phyloP scores from a whole-genome alignment of 2,797 vertebrate species.

The Saxicola maurus region DNA sequence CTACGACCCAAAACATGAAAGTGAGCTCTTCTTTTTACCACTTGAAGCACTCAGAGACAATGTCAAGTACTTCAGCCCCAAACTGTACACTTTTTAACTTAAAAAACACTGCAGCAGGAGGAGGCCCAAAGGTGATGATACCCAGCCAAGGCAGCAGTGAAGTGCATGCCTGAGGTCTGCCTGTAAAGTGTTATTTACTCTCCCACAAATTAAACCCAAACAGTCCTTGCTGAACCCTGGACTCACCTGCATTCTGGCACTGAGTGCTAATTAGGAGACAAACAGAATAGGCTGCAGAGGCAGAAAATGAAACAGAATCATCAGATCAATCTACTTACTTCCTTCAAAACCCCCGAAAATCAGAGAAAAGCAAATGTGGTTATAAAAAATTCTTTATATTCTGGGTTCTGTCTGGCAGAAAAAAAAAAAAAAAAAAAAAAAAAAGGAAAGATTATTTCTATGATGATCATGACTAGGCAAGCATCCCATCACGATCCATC shows the following conservation, averaged over 20 bases:
- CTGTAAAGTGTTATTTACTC: neutral
- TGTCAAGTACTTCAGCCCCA: neutral
- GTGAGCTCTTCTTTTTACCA: neutral
- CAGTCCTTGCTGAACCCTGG: neutral
- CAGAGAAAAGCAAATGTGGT: neutral
- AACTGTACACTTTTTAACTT: neutral
- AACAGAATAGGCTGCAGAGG: neutral
- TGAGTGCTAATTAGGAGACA: neutral
- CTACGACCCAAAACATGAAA: slow-evolving; percentile 27
- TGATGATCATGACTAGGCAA: neutral
- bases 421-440: neutral
- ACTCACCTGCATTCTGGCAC: neutral
- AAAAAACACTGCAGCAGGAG: neutral
- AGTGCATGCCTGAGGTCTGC: neutral
- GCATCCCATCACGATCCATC: neutral
- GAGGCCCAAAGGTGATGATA: neutral
- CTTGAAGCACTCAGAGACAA: neutral
- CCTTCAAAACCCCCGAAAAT: neutral
- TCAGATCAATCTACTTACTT: neutral
- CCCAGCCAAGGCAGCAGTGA: neutral
- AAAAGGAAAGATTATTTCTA: neutral
- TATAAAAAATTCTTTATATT: neutral
- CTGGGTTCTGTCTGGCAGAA: neutral
- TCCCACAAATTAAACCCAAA: neutral
- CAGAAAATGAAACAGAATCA: slow-evolving; percentile 8